Evolutionary conservation across 2,888 invertebrate genomes (phyloP), one percentile per base, ranked within the genome.

Genomic region (Rhagonycha fulva): DNA sequence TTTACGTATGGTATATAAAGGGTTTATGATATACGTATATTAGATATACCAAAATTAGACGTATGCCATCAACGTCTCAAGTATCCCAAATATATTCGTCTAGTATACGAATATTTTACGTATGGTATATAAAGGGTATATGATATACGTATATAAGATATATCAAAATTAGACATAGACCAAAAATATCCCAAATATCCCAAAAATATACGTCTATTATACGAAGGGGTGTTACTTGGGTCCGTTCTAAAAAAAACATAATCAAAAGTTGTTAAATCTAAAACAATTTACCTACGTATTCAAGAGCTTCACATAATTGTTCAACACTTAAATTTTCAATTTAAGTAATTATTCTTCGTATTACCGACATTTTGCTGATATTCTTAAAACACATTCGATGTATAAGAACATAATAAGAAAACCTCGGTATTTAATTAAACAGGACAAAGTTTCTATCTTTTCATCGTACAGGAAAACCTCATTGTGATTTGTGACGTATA

Each of bases 171-270:
- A n/a, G 32, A 4, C 68, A 62, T 79, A 76, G n/a, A n/a, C n/a
- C n/a, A n/a, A n/a, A n/a, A n/a, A n/a, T n/a, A n/a, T n/a, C n/a
- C n/a, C n/a, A n/a, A n/a, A n/a, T n/a, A n/a, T n/a, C n/a, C n/a
- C n/a, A n/a, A n/a, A n/a, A n/a, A n/a, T n/a, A n/a, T n/a, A n/a
- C n/a, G n/a, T n/a, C n/a, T n/a, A n/a, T n/a, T n/a, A n/a, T n/a
- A n/a, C n/a, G n/a, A n/a, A n/a, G n/a, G n/a, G n/a, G n/a, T n/a
- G n/a, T n/a, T n/a, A n/a, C n/a, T n/a, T n/a, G n/a, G n/a, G n/a
- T 24, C 79, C 80, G 71, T 80, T 80, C 80, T 80, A 70, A 66
- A 78, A n/a, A 77, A 23, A 66, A 32, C 9, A 30, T n/a, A 30
- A 19, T n/a, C 30, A 14, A 68, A 68, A 30, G 19, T 4, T n/a